Evolutionary conservation across 2,888 invertebrate genomes (phyloP).

Genomic region (Eupithecia insigniata): DNA sequence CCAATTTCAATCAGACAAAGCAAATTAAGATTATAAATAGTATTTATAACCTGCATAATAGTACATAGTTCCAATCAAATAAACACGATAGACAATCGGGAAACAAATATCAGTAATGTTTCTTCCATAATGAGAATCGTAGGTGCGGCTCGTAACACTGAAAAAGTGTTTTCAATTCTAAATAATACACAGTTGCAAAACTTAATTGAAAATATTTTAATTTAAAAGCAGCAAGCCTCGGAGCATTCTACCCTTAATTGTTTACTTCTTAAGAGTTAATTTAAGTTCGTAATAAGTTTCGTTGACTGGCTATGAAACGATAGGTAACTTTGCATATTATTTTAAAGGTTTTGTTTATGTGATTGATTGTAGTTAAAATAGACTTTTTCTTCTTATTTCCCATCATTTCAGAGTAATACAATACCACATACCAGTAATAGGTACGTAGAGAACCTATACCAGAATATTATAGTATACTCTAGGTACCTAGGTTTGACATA

Average conservation of each 20-base stretch:
- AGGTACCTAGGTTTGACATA: too few species aligned
- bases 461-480: too few species aligned
- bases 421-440: too few species aligned
- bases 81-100: constrained; percentile 21
- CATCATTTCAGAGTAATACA: too few species aligned
- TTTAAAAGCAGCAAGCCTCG: not conserved
- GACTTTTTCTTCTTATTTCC: too few species aligned
- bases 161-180: constrained; percentile 26
- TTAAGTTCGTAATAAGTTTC: not conserved
- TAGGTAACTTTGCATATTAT: not conserved
- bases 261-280: not conserved
- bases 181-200: constrained; percentile 27
- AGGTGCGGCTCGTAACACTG: constrained; percentile 17
- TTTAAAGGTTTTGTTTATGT: too few species aligned
- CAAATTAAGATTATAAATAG: not conserved
- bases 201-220: constrained; percentile 25
- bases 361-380: too few species aligned
- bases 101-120: constrained; percentile 30
- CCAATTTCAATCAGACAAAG: not conserved
- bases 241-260: not conserved
- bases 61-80: constrained; percentile 4
- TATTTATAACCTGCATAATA: not conserved
- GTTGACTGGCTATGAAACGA: not conserved
- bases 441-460: not conserved
- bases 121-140: constrained; percentile 25